Percentiles rank a stretch among this genome's conserved stretches.
These are phyloP conservation scores for Trogon melanurus DNA, from an alignment of 2,113 vertebrate species.

Conservation along the genomic window DNA sequence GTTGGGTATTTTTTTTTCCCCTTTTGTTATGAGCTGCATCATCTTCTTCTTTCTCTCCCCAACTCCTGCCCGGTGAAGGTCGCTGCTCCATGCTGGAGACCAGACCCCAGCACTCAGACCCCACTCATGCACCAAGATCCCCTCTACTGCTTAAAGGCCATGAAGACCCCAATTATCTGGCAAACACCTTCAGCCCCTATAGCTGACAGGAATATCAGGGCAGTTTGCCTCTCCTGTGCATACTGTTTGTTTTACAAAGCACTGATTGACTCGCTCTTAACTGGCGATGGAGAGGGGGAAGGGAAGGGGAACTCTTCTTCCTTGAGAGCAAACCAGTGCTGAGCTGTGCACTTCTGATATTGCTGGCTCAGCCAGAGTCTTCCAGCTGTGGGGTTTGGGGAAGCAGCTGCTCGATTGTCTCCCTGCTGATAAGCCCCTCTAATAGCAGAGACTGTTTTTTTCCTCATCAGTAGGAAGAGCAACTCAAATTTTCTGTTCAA, in stretches of 20 bases:
- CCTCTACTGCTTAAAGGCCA: not conserved
- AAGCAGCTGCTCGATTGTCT: not conserved
- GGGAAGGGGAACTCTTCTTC: not conserved
- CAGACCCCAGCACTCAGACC: not conserved
- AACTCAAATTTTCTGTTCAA: not conserved
- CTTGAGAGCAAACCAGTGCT: not conserved
- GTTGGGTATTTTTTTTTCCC: not conserved
- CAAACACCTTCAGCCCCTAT: not conserved
- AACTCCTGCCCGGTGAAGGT: accelerated
- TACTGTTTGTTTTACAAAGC: not conserved
- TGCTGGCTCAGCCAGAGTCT: not conserved
- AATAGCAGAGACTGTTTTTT: not conserved
- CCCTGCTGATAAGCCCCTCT: not conserved
- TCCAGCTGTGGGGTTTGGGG: not conserved
- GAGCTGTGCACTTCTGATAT: not conserved
- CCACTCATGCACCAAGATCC: not conserved
- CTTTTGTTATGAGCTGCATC: constrained; percentile 2
- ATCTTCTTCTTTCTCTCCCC: not conserved
- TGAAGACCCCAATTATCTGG: not conserved
- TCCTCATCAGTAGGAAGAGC: not conserved
- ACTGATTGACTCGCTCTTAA: not conserved
- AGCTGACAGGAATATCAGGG: not conserved
- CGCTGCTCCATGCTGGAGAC: not conserved
- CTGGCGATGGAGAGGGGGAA: not conserved
- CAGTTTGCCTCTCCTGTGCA: not conserved